Percentiles rank a stretch among this genome's conserved stretches.
Evolutionary conservation across 2,113 vertebrate genomes (phyloP).

Genomic region (Brachypteracias leptosomus): DNA sequence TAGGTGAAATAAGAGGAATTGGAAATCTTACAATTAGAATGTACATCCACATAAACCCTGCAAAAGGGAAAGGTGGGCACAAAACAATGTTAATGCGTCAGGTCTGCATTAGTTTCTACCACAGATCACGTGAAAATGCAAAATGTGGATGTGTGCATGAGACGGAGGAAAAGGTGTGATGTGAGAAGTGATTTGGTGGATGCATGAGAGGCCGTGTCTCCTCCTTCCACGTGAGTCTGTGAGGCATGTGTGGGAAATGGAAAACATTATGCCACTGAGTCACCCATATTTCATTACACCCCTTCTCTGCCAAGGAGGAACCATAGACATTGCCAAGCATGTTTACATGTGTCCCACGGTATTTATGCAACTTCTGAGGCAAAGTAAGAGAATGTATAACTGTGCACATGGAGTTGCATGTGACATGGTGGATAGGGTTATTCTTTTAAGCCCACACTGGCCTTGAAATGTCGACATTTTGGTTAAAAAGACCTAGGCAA

Average conservation of each 20-base stretch:
- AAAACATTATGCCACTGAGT: neutral
- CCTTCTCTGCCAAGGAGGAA: neutral
- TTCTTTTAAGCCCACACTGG: neutral
- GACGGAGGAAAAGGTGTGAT: neutral
- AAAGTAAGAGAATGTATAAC: neutral
- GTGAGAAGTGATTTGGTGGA: neutral
- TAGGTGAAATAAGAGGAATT: neutral
- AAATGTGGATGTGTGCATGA: neutral
- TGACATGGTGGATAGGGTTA: neutral
- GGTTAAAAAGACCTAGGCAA: neutral
- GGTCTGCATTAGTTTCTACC: neutral
- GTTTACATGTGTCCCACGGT: accelerated
- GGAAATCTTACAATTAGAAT: neutral
- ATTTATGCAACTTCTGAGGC: neutral
- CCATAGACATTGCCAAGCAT: neutral
- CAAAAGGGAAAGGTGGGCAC: neutral
- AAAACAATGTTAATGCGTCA: accelerated
- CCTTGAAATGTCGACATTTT: neutral
- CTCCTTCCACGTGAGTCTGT: neutral
- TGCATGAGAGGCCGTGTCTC: neutral
- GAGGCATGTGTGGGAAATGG: neutral
- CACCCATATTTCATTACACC: neutral
- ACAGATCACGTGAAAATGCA: neutral
- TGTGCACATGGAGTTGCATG: accelerated
- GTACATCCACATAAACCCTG: neutral